Evolutionary conservation across 2,888 invertebrate species (phyloP), one percentile per base, ranked within the genome.

Genomic region (Suillia variegata): DNA sequence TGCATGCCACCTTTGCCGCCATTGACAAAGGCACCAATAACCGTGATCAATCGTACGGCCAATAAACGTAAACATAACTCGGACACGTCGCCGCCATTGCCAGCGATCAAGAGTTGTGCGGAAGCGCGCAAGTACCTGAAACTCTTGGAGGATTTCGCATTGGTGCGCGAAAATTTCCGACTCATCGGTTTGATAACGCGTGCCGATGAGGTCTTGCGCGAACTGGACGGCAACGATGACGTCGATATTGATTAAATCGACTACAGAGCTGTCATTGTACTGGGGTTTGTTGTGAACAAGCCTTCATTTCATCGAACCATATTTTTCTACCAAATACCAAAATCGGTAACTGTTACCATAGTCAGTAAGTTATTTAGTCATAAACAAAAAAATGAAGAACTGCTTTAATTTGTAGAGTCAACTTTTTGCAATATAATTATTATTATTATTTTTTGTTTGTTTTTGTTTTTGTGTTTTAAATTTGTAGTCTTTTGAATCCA

Each of bases 81-180:
- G 24, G 50, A 50, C 17, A 15, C 21, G 67, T 72, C 57, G 70
- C 67, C 65, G 66, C 68, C 50, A 67, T 67, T n/a, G 64, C 63
- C 4, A 54, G 51, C 21, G 12, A 57, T 57, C 31, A 33, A 18
- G 26, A 73, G 67, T 62, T 78, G 75, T 57, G 65, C 65, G 13
- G 74, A 76, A 53, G 80, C 80, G 12, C 75, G 80, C 51, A 76
- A 72, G 65, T 80, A 77, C 65, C 73, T 80, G 58, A 80, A 79
- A 57, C 65, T 74, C 18, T 49, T 80, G 18, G 78, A 80, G 58
- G 77, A 80, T 60, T 80, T 80, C 54, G 80, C 80, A 2, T 62
- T 80, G 26, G 66, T 73, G 49, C 74, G 73, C 60, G 78, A 77
- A 52, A 79, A 80, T 58, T 78, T 77, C 58, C 73, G 80, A 12